phyloP scores from a whole-genome alignment of 2,888 invertebrate genomes.

The Leptothorax acervorum region DNA sequence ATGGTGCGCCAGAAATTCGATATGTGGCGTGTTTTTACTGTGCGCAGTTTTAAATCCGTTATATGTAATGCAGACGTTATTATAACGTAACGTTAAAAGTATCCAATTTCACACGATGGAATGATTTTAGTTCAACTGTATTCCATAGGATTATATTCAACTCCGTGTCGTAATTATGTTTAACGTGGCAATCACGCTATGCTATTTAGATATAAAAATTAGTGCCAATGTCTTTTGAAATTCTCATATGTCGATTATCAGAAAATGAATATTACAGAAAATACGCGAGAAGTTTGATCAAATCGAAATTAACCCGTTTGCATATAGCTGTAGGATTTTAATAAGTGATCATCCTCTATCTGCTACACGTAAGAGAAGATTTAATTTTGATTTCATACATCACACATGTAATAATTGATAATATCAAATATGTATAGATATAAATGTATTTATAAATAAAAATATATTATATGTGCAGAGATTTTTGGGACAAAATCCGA shows the following conservation, averaged over 20 bases:
- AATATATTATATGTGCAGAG: neutral
- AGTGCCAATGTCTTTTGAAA: constrained; percentile 5
- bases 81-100: constrained; percentile 47
- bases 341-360: neutral
- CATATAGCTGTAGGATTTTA: neutral
- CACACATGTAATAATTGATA: neutral
- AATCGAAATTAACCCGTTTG: neutral
- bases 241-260: neutral
- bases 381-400: neutral
- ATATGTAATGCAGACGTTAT: constrained; percentile 51
- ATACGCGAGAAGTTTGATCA: constrained; percentile 4
- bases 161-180: constrained; percentile 32
- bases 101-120: constrained; percentile 30
- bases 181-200: constrained; percentile 13
- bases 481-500: neutral
- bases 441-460: constrained; percentile 3
- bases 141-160: constrained; percentile 19
- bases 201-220: constrained; percentile 8
- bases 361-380: neutral
- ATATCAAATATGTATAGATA: neutral
- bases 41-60: constrained; percentile 44
- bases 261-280: neutral
- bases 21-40: constrained; percentile 48
- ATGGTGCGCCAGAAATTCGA: constrained; percentile 47
- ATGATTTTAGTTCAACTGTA: constrained; percentile 17